Percentiles rank a stretch among this genome's conserved stretches.
These are phyloP conservation scores for Capitella teleta DNA, from an alignment of 1,140 invertebrate species.

Conservation along the genomic window DNA sequence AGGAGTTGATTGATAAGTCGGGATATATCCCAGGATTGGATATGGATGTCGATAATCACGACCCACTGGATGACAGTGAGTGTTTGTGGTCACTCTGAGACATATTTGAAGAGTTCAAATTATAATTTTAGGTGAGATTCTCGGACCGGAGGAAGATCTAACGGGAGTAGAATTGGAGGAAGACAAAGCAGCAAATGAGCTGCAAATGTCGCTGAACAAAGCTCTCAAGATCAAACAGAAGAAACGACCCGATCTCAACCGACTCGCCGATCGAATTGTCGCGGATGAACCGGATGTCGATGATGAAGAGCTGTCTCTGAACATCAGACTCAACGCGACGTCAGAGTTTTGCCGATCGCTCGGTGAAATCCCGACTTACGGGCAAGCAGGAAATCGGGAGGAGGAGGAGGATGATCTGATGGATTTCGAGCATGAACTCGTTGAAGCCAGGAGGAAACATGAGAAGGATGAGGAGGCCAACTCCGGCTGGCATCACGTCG, in stretches of 20 bases:
- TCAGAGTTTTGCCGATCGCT: conserved; percentile 94
- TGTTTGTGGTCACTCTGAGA: too few relatives aligned
- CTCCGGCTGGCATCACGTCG: conserved; percentile 58
- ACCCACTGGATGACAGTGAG: too few relatives aligned
- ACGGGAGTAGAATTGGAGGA: conserved; percentile 52
- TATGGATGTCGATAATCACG: too few relatives aligned
- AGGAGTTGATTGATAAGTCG: too few relatives aligned
- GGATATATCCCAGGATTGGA: too few relatives aligned
- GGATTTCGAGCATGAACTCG: too few relatives aligned
- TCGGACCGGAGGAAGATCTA: conserved; percentile 45
- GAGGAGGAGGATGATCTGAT: conserved; percentile 67
- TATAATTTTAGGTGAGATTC: neutral
- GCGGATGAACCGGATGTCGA: conserved; percentile 14
- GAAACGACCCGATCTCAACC: conserved; percentile 12
- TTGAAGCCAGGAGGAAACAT: too few relatives aligned
- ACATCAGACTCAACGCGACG: conserved; percentile 80
- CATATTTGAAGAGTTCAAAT: too few relatives aligned
- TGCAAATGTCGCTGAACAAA: conserved; percentile 64
- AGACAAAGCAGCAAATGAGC: conserved; percentile 65
- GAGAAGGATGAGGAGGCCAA: conserved; percentile 44
- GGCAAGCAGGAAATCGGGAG: conserved; percentile 66
- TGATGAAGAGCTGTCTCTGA: conserved; percentile 10
- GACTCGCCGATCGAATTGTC: neutral
- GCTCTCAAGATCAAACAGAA: conserved; percentile 59
- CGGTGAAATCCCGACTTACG: conserved; percentile 75